phyloP scores from a whole-genome alignment of 2,797 vertebrate species.

The Peromyscus aztecus region DNA sequence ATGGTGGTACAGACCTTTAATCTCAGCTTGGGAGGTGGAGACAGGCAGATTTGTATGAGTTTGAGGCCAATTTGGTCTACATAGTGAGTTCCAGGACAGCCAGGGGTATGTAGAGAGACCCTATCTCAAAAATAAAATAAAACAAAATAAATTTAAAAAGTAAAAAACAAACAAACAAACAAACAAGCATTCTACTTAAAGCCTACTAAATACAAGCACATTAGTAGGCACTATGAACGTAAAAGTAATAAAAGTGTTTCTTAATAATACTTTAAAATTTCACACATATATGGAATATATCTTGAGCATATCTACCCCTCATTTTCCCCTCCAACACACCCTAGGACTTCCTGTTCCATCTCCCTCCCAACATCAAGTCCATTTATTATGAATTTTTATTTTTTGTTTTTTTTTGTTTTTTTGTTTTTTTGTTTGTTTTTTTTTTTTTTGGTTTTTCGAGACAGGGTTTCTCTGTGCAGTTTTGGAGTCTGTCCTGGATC shows the following conservation, averaged over 20 bases:
- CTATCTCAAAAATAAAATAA: not conserved
- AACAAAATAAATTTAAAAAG: not conserved
- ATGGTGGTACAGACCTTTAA: not conserved
- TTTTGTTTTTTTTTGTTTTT: not conserved
- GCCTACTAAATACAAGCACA: not conserved
- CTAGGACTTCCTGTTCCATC: not conserved
- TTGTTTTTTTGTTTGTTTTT: too few species aligned
- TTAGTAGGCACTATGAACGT: not conserved
- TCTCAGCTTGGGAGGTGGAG: not conserved
- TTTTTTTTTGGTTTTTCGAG: too few species aligned
- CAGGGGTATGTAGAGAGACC: not conserved
- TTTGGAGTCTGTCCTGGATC: too few species aligned
- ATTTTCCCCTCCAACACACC: not conserved
- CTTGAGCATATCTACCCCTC: not conserved
- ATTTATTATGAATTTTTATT: not conserved
- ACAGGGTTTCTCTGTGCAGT: too few species aligned
- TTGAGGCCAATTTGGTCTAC: not conserved
- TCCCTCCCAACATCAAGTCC: not conserved
- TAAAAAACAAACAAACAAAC: not conserved
- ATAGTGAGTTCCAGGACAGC: not conserved
- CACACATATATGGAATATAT: not conserved
- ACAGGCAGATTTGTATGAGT: not conserved
- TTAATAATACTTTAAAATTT: slow-evolving; percentile 18
- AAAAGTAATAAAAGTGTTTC: slow-evolving; percentile 54
- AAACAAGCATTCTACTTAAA: slow-evolving; percentile 2